A percentile compares a stretch with the other conserved stretches of the same genome.
Evolutionary conservation across 1,140 invertebrate genomes (phyloP).

Genomic region (Bombus confusus): DNA sequence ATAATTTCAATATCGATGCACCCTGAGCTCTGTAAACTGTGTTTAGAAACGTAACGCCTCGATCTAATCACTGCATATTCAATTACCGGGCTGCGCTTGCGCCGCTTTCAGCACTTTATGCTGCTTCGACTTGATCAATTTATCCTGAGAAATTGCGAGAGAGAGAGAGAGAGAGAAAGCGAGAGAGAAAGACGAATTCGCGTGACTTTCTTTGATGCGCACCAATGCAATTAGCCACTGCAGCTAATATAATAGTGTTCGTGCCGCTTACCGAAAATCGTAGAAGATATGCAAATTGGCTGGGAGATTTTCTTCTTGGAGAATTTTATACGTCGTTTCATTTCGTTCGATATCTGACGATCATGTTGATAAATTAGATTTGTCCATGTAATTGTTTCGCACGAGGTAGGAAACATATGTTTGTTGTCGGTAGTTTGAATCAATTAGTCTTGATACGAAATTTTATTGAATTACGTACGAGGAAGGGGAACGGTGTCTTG

Average conservation of each 20-base stretch:
- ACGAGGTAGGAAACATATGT: background rate
- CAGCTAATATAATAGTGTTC: conserved; percentile 8
- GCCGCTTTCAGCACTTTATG: conserved; percentile 1
- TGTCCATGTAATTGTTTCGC: background rate
- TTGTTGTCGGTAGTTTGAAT: background rate
- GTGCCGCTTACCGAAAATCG: background rate
- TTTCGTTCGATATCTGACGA: background rate
- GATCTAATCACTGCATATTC: conserved; percentile 37
- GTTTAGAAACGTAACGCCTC: conserved; percentile 38
- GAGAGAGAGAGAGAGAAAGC: background rate
- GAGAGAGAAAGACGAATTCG: background rate
- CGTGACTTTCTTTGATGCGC: conserved; percentile 1
- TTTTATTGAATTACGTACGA: background rate
- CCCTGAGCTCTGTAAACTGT: conserved; percentile 5
- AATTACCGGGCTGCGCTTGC: background rate
- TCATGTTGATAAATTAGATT: background rate
- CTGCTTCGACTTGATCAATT: background rate
- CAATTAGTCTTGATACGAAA: background rate
- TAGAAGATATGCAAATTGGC: background rate
- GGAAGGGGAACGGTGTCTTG: background rate
- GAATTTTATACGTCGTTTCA: background rate
- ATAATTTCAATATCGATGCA: conserved; percentile 43
- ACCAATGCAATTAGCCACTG: background rate
- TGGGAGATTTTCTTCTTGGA: background rate
- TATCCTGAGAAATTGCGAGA: conserved; percentile 13